Conservation (phyloP, 2,797 vertebrate species). For the Esox masquinongy region DNA sequence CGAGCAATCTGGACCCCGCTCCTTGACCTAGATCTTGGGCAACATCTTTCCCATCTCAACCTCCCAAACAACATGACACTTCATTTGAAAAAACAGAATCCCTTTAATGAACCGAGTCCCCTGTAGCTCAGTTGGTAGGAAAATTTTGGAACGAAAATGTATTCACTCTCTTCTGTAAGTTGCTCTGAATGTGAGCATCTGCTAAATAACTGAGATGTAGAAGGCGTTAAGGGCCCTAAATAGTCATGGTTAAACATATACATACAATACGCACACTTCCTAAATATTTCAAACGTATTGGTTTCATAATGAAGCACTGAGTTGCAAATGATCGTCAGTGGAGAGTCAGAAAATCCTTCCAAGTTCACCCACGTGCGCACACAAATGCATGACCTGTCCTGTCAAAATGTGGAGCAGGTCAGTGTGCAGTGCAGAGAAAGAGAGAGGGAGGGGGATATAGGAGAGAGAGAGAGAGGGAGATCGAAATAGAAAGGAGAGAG, state of each 20-base stretch:
- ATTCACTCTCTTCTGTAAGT: too few species aligned
- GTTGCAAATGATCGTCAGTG: background rate
- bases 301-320: background rate
- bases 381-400: slow-evolving; percentile 13
- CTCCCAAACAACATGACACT: background rate
- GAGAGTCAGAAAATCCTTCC: background rate
- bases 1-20: slow-evolving; percentile 72
- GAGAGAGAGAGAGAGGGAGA: slow-evolving; percentile 3
- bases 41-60: background rate
- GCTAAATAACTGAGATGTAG: too few species aligned
- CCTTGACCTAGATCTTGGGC: slow-evolving; percentile 72
- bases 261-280: background rate
- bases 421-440: background rate
- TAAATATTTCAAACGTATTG: background rate
- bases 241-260: background rate
- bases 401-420: background rate
- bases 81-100: too few species aligned
- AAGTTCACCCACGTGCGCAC: slow-evolving; percentile 13
- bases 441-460: background rate
- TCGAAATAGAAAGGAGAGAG: background rate
- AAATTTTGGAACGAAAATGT: too few species aligned
- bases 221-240: background rate
- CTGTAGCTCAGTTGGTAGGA: too few species aligned
- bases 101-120: too few species aligned
- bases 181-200: too few species aligned